phyloP scores from a whole-genome alignment of 1,140 invertebrate species.

The Alviniconcha marisindica region DNA sequence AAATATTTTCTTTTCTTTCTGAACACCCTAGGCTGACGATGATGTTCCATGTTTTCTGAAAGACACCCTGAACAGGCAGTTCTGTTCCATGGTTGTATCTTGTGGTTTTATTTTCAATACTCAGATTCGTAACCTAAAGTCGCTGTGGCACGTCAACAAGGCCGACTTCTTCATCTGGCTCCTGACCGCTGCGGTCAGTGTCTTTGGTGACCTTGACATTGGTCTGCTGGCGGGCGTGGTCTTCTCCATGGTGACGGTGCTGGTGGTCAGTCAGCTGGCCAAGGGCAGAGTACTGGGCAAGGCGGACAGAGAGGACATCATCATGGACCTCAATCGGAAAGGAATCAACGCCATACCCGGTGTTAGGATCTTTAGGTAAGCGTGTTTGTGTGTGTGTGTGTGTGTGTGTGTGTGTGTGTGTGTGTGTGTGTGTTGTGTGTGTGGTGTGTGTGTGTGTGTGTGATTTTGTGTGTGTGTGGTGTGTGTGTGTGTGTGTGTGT shows the following conservation, averaged over 20 bases:
- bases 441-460: not conserved
- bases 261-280: slow-evolving; percentile 48
- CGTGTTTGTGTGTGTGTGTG: not conserved
- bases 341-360: slow-evolving; percentile 3
- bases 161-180: slow-evolving; percentile 70
- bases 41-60: too few relatives aligned
- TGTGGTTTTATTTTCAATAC: too few relatives aligned
- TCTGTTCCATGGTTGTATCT: too few relatives aligned
- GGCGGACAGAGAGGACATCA: slow-evolving; percentile 16
- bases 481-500: not conserved
- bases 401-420: not conserved
- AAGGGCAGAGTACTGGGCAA: slow-evolving; percentile 21
- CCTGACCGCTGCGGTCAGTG: slow-evolving; percentile 50
- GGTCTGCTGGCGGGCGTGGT: slow-evolving; percentile 65
- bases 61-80: too few relatives aligned
- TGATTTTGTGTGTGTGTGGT: not conserved
- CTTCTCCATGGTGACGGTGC: slow-evolving; percentile 57
- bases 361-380: slow-evolving; percentile 28
- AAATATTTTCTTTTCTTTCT: too few relatives aligned
- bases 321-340: not conserved
- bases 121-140: slow-evolving; percentile 76
- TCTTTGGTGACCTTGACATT: slow-evolving; percentile 63
- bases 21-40: too few relatives aligned
- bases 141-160: slow-evolving; percentile 64
- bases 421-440: not conserved